These are phyloP conservation scores for Gadus chalcogrammus DNA, from an alignment of 2,113 vertebrate genomes.

Conservation along the genomic window DNA sequence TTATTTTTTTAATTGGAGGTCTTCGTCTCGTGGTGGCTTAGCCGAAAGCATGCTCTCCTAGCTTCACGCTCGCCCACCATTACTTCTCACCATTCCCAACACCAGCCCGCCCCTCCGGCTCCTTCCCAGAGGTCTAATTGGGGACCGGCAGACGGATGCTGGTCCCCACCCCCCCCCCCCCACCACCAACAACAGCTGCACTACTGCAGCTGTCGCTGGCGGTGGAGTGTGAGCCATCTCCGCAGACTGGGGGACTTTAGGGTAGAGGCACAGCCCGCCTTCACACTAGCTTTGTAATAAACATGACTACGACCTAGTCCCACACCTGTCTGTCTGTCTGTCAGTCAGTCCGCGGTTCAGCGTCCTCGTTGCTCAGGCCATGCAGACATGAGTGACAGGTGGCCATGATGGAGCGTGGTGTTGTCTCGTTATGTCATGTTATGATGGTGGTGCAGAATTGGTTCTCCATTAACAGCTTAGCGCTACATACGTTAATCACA, in stretches of 20 bases:
- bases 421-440: too few species aligned
- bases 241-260: neutral
- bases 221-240: slow-evolving; percentile 14
- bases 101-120: too few species aligned
- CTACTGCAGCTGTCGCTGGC: slow-evolving; percentile 57
- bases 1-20: too few species aligned
- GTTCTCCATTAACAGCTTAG: too few species aligned
- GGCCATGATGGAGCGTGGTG: too few species aligned
- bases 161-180: too few species aligned
- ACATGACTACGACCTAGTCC: neutral
- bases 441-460: too few species aligned
- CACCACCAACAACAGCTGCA: neutral
- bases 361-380: neutral
- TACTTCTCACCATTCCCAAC: too few species aligned
- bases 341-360: neutral
- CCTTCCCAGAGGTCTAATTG: slow-evolving; percentile 61
- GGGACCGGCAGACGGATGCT: slow-evolving; percentile 12
- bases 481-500: too few species aligned
- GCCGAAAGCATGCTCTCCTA: too few species aligned
- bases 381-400: neutral
- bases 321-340: neutral
- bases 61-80: too few species aligned
- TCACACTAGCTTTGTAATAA: neutral
- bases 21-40: too few species aligned
- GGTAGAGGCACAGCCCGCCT: slow-evolving; percentile 28